These are phyloP conservation scores for Tapirus terrestris DNA, from an alignment of 2,113 vertebrate species.

Conservation along the genomic window DNA sequence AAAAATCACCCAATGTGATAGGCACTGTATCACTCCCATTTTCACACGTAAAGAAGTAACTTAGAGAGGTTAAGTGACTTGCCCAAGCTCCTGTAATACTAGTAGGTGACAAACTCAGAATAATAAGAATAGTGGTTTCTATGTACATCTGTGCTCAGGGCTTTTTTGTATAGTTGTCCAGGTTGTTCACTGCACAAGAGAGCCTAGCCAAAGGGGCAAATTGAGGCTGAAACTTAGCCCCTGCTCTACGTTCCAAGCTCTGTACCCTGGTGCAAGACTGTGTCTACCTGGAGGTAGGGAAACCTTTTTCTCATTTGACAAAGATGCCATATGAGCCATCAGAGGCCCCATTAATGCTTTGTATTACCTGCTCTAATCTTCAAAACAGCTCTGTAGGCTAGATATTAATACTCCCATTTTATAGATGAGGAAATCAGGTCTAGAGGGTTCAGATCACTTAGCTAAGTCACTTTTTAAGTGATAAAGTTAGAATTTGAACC, in stretches of 20 bases:
- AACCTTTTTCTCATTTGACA: neutral
- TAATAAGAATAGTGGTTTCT: neutral
- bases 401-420: neutral
- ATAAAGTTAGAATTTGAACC: neutral
- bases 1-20: neutral
- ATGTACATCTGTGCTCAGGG: neutral
- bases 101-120: neutral
- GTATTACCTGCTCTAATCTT: neutral
- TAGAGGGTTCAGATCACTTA: neutral
- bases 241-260: neutral
- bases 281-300: neutral
- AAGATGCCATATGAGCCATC: neutral
- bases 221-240: neutral
- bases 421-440: neutral
- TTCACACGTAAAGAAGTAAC: neutral
- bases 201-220: neutral
- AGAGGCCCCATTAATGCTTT: neutral
- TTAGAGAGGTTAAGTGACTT: neutral
- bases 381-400: neutral
- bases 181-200: neutral
- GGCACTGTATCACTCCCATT: neutral
- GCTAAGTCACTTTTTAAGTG: neutral
- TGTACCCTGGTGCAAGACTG: neutral
- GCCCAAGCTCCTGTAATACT: neutral
- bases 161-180: neutral